Conservation (phyloP, 2,113 vertebrate species). For the Cairina moschata region DNA sequence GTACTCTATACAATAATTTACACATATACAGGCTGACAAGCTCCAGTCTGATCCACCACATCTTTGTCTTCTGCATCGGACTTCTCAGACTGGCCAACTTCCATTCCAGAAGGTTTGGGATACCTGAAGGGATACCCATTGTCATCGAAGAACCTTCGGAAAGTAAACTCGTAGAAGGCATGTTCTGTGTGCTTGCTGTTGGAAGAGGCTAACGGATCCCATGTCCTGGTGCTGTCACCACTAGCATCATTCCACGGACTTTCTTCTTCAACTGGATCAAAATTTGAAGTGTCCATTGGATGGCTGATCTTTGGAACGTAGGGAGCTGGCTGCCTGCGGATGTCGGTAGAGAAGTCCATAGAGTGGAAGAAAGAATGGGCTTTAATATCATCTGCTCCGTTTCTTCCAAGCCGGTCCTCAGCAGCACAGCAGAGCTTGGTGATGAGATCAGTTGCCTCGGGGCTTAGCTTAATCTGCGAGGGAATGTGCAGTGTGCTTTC, state of each 20-base stretch:
- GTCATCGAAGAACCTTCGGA: slow-evolving; percentile 98
- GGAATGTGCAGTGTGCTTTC: slow-evolving; percentile 96
- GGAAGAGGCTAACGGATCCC: slow-evolving; percentile 86
- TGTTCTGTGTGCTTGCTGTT: slow-evolving; percentile 93
- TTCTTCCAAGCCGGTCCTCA: slow-evolving; percentile 89
- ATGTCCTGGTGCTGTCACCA: slow-evolving; percentile 86
- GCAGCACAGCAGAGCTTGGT: slow-evolving; percentile 92
- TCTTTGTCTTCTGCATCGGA: slow-evolving; percentile 48
- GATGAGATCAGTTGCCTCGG: slow-evolving; percentile 93
- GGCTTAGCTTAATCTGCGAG: slow-evolving; percentile 90
- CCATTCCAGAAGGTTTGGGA: slow-evolving; percentile 87
- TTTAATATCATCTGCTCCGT: slow-evolving; percentile 94
- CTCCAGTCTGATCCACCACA: slow-evolving; percentile 80
- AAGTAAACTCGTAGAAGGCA: slow-evolving; percentile 98
- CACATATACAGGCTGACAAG: slow-evolving; percentile 96
- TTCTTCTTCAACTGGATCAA: slow-evolving; percentile 96
- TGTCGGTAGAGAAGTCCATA: slow-evolving; percentile 92
- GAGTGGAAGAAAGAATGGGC: slow-evolving; percentile 90
- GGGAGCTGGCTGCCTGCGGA: slow-evolving; percentile 93
- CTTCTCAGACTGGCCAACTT: slow-evolving; percentile 56
- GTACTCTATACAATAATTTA: slow-evolving; percentile 74
- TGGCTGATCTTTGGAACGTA: slow-evolving; percentile 96
- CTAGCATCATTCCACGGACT: slow-evolving; percentile 87
- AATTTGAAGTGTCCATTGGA: slow-evolving; percentile 99
- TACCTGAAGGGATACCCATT: slow-evolving; percentile 95